Evolutionary conservation across 2,888 invertebrate species (phyloP).

Genomic region (Gisinianus flammeolus): DNA sequence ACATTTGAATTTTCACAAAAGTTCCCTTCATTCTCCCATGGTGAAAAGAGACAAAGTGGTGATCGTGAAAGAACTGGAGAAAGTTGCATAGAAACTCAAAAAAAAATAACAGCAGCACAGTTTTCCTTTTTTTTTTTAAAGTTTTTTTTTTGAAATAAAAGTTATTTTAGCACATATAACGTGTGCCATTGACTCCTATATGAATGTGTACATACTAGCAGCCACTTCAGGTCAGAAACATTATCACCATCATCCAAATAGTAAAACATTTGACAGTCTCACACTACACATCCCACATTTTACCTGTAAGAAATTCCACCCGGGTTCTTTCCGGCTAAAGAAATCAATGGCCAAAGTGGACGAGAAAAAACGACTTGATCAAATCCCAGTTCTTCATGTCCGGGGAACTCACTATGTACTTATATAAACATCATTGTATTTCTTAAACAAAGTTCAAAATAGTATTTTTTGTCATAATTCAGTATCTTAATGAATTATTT

Average conservation of each 20-base stretch:
- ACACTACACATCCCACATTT: conserved; percentile 5
- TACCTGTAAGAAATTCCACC: conserved; percentile 15
- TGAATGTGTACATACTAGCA: conserved; percentile 24
- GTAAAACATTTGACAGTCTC: conserved; percentile 3
- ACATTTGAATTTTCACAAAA: too few species aligned
- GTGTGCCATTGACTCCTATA: background rate
- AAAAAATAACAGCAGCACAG: too few species aligned
- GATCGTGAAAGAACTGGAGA: too few species aligned
- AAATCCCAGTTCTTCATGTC: conserved; percentile 32
- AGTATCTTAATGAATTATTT: conserved; percentile 75
- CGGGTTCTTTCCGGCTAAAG: conserved; percentile 31
- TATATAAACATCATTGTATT: too few species aligned
- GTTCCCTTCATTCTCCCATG: too few species aligned
- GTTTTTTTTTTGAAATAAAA: too few species aligned
- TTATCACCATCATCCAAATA: conserved; percentile 20
- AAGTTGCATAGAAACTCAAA: too few species aligned
- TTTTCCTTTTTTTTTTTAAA: too few species aligned
- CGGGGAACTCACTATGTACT: conserved; percentile 30
- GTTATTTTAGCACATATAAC: too few species aligned
- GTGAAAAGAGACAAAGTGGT: too few species aligned
- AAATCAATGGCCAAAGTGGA: conserved; percentile 59
- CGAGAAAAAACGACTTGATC: conserved; percentile 46
- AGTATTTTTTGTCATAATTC: too few species aligned
- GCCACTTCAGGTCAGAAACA: conserved; percentile 9
- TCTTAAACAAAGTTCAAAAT: too few species aligned